Conservation (phyloP, 1,140 invertebrate genomes). For the Eurosta solidaginis region DNA sequence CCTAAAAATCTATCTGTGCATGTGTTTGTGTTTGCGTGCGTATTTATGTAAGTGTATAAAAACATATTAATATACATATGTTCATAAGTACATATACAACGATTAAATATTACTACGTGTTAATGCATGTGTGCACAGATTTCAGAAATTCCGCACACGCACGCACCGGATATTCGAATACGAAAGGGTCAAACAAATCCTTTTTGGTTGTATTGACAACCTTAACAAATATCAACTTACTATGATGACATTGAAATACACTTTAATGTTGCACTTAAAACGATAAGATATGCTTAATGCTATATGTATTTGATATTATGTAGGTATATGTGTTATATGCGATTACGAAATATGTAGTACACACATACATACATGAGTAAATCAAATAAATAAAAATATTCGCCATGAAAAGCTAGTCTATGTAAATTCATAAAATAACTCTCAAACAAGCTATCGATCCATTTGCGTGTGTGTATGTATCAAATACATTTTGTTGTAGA, state of each 20-base stretch:
- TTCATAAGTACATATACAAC: not conserved
- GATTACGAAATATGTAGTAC: too few species aligned
- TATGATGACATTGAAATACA: not conserved
- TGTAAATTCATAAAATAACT: too few species aligned
- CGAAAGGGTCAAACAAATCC: slow-evolving; percentile 7
- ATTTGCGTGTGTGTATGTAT: too few species aligned
- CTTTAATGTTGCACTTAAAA: not conserved
- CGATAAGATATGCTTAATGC: too few species aligned
- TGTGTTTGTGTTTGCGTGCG: too few species aligned
- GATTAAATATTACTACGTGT: not conserved
- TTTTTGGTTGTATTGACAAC: not conserved
- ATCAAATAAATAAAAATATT: not conserved
- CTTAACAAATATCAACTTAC: slow-evolving; percentile 6
- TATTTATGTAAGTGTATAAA: too few species aligned
- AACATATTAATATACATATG: not conserved
- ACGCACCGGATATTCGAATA: not conserved
- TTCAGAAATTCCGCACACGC: slow-evolving; percentile 7
- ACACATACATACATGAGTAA: not conserved
- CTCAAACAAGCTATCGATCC: not conserved
- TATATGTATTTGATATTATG: too few species aligned
- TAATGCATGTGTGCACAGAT: slow-evolving; percentile 10
- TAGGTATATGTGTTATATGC: too few species aligned
- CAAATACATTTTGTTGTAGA: too few species aligned
- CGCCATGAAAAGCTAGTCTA: too few species aligned
- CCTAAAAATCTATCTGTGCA: not conserved